Percentiles rank a stretch among this genome's conserved stretches.
These are phyloP conservation scores for Centruroides vittatus DNA, from an alignment of 1,140 invertebrate species.

Conservation along the genomic window DNA sequence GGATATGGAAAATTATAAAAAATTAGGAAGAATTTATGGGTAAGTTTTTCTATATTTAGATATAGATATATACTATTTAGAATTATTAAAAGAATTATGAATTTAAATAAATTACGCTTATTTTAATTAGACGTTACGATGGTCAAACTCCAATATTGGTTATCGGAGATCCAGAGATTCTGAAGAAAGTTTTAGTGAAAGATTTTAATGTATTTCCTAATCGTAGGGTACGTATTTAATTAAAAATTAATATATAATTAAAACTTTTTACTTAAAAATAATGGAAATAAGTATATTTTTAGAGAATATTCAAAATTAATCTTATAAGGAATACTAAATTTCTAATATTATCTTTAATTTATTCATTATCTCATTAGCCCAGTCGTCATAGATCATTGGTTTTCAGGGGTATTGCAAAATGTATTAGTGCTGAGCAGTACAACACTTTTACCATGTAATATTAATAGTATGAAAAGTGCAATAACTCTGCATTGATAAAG, in stretches of 20 bases:
- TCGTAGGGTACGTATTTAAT: neutral
- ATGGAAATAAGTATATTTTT: no score
- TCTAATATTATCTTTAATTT: no score
- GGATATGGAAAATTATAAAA: neutral
- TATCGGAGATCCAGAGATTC: constrained; percentile 9
- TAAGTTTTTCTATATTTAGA: neutral
- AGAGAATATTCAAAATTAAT: no score
- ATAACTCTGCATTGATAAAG: no score
- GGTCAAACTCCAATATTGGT: constrained; percentile 1
- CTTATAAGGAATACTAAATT: no score
- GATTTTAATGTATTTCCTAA: constrained; percentile 14
- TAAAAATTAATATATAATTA: neutral
- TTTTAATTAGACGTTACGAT: neutral
- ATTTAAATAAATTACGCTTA: neutral
- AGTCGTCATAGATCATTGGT: no score
- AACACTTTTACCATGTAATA: no score
- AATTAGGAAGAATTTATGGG: neutral
- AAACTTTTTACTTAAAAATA: no score
- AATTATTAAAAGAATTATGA: neutral
- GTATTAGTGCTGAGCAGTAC: no score
- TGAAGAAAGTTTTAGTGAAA: constrained; percentile 4
- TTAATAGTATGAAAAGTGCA: no score
- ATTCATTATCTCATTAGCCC: no score
- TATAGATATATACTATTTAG: neutral
- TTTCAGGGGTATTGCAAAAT: no score